Conservation (phyloP, 2,113 vertebrate species). For the Gopherus flavomarginatus region DNA sequence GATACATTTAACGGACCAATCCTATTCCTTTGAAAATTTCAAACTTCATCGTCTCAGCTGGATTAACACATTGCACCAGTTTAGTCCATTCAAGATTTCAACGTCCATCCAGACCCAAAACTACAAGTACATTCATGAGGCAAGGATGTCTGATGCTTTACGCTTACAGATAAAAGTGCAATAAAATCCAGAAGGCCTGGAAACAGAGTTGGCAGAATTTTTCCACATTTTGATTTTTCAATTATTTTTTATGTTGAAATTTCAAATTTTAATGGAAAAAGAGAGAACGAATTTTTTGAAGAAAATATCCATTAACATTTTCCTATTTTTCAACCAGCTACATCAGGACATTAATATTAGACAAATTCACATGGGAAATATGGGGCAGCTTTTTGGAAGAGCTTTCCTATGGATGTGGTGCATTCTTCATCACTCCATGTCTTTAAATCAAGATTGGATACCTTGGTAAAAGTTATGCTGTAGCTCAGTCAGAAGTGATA, state of each 20-base stretch:
- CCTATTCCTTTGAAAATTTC: background rate
- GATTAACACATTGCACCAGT: background rate
- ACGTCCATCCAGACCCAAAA: background rate
- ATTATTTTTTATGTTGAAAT: background rate
- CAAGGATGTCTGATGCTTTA: slow-evolving; percentile 1
- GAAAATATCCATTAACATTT: background rate
- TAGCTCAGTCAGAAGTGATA: background rate
- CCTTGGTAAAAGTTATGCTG: background rate
- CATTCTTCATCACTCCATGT: background rate
- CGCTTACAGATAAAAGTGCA: background rate
- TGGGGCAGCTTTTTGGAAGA: background rate
- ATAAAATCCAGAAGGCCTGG: background rate
- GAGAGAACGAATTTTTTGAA: too few species aligned
- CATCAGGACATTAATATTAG: background rate
- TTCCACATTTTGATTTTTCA: background rate
- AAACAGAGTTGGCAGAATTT: background rate
- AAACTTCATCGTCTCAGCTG: background rate
- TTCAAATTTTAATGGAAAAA: background rate
- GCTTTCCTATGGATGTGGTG: background rate
- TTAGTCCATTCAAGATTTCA: background rate
- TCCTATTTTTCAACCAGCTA: background rate
- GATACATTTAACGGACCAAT: background rate
- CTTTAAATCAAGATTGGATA: background rate
- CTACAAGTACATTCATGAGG: background rate
- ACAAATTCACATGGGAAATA: background rate